These are phyloP conservation scores for Drosophila mayri DNA, from an alignment of 1,140 invertebrate genomes.

Conservation along the genomic window DNA sequence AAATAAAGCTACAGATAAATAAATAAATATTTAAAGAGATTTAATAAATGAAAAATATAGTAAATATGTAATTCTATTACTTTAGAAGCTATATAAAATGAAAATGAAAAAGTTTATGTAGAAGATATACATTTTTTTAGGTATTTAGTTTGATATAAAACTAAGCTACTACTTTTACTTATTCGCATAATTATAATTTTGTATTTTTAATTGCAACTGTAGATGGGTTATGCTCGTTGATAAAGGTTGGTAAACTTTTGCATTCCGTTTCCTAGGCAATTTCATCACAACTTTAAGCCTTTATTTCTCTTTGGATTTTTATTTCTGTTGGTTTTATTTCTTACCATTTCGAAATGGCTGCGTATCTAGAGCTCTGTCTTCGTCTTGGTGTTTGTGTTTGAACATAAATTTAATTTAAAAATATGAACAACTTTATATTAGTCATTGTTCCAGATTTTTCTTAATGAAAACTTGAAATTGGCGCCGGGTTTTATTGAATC, in stretches of 20 bases:
- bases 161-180: too few relatives aligned
- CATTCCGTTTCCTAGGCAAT: conserved; percentile 62
- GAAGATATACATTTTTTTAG: too few relatives aligned
- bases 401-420: conserved; percentile 68
- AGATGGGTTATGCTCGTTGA: not conserved
- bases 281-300: conserved; percentile 64
- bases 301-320: conserved; percentile 23
- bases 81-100: not conserved
- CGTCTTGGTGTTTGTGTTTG: conserved; percentile 10
- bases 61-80: not conserved
- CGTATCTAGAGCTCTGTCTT: not conserved
- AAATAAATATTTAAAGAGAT: not conserved
- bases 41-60: not conserved
- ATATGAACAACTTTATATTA: conserved; percentile 1
- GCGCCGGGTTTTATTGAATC: conserved; percentile 23
- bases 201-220: conserved; percentile 3
- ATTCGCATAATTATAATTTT: not conserved
- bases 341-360: conserved; percentile 1
- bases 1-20: not conserved
- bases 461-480: conserved; percentile 31
- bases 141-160: not conserved
- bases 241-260: conserved; percentile 52
- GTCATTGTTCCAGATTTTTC: not conserved
- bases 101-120: not conserved
- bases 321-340: conserved; percentile 8